A percentile compares a stretch with the other conserved stretches of the same genome.
Evolutionary conservation across 2,113 vertebrate species (phyloP).

Genomic region (Ancistrus triradiatus): DNA sequence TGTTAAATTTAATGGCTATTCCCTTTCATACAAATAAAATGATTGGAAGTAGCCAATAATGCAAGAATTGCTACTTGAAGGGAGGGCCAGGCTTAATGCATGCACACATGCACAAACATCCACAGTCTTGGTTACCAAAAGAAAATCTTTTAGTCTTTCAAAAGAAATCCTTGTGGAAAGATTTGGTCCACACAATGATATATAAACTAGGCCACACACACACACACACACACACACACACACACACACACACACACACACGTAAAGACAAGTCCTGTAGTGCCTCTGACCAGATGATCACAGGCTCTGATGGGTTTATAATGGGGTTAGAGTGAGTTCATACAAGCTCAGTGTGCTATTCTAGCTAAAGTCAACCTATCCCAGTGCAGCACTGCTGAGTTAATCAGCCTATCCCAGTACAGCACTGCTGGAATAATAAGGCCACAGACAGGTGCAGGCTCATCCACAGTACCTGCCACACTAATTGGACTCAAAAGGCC

Average conservation of each 20-base stretch:
- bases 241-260: slow-evolving; percentile 6
- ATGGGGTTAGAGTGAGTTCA: slow-evolving; percentile 16
- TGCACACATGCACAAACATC: too few species aligned
- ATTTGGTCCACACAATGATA: too few species aligned
- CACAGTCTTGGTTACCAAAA: too few species aligned
- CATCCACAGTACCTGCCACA: slow-evolving; percentile 64
- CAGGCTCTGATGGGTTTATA: slow-evolving; percentile 25
- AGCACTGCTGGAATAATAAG: slow-evolving; percentile 67
- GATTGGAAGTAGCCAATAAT: too few species aligned
- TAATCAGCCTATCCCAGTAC: slow-evolving; percentile 30
- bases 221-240: background rate
- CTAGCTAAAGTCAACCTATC: slow-evolving; percentile 6
- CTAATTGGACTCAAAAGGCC: slow-evolving; percentile 74
- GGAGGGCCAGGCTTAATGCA: too few species aligned
- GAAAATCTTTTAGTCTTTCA: too few species aligned
- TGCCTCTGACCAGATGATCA: background rate
- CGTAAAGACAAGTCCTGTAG: background rate
- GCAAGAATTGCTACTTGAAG: too few species aligned
- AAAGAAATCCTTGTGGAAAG: too few species aligned
- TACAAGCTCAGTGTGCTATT: slow-evolving; percentile 13
- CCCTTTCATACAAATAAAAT: too few species aligned
- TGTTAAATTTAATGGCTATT: too few species aligned
- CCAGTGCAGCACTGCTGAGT: slow-evolving; percentile 18
- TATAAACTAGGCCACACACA: too few species aligned
- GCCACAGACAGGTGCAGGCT: slow-evolving; percentile 67